Base-by-base conservation (phyloP, 1,140 invertebrate genomes). In the Drosophila ironensis region DNA sequence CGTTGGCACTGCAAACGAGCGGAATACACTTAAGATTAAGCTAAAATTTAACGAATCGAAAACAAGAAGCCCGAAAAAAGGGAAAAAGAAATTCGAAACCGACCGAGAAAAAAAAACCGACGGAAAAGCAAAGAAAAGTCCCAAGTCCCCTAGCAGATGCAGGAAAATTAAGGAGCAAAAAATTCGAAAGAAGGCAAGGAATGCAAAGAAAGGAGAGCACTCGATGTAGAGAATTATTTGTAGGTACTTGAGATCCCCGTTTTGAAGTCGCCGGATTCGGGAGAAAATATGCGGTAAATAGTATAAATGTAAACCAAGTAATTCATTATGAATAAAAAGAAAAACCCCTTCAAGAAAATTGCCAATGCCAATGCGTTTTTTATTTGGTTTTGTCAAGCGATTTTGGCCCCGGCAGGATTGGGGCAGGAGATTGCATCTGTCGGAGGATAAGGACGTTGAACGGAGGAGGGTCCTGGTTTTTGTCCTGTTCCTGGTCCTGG, bases 291-390 rank as follows among this genome's bases (percentile, higher is more conserved):
- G 22, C 44, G 11, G 42, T 14, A 59, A 64, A 72, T 72, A 84
- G 68, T 72, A 33, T 84, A 69, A 84, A 84, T 77, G 38, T 72
- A 77, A 69, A 84, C 73, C 52, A 44, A 82, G 54, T 77, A 81
- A 76, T 53, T 64, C 67, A 82, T 57, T 82, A 61, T 70, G 30
- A 54, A 69, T 72, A 82, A 72, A 50, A 59, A 63, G 45, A 72
- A 64, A 67, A 76, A 44, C 44, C 70, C 57, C 70, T 69, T 51
- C 37, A 54, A 63, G 52, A 67, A n/a, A 67, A 51, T 30, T 59
- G 38, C 25, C 30, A 12, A 19, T 45, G n/a, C 11, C 25, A 5
- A 35, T 19, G 30, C 14, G 33, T 38, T 25, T 56, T 4, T 33
- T 33, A 12, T 33, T 33, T 6, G 30, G 20, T n/a, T n/a, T n/a